Percentiles rank a stretch among this genome's conserved stretches.
Conservation (phyloP, 2,113 vertebrate genomes). For the Neodontobutis hainanensis region DNA sequence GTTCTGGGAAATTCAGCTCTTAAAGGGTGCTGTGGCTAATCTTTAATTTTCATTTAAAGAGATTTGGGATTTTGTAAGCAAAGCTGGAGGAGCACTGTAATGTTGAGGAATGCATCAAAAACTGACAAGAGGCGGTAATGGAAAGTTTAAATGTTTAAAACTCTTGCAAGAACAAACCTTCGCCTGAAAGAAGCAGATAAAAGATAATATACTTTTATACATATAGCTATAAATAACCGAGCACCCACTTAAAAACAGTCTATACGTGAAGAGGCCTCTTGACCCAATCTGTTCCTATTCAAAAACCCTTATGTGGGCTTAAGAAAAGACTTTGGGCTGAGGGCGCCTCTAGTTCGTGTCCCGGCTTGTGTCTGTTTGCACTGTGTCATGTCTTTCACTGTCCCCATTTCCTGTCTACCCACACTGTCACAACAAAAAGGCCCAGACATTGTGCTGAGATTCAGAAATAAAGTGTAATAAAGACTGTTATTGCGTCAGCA, state of each 20-base stretch:
- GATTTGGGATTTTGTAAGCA: constrained; percentile 7
- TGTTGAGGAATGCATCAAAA: constrained; percentile 1
- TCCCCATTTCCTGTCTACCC: neutral
- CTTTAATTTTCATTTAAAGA: constrained; percentile 9
- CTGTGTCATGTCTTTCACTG: neutral
- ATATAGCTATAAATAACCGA: constrained; percentile 1
- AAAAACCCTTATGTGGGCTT: neutral
- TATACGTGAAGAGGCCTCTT: constrained; percentile 1
- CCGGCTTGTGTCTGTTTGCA: neutral
- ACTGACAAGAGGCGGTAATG: constrained; percentile 4
- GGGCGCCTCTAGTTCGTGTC: neutral
- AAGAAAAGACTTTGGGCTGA: neutral
- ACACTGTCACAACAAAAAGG: neutral
- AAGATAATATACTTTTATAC: constrained; percentile 1
- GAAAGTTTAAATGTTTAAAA: constrained; percentile 3
- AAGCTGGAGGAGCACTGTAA: constrained; percentile 3
- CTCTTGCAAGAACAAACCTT: neutral
- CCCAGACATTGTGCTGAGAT: too few relatives aligned
- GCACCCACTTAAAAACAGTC: neutral
- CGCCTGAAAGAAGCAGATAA: neutral
- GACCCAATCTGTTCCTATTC: neutral
- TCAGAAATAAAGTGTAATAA: neutral
- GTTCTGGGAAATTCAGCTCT: neutral
- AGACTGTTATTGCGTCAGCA: too few relatives aligned
- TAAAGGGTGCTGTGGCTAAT: constrained; percentile 10